Conservation (phyloP, 2,113 vertebrate genomes). For the Numida meleagris region DNA sequence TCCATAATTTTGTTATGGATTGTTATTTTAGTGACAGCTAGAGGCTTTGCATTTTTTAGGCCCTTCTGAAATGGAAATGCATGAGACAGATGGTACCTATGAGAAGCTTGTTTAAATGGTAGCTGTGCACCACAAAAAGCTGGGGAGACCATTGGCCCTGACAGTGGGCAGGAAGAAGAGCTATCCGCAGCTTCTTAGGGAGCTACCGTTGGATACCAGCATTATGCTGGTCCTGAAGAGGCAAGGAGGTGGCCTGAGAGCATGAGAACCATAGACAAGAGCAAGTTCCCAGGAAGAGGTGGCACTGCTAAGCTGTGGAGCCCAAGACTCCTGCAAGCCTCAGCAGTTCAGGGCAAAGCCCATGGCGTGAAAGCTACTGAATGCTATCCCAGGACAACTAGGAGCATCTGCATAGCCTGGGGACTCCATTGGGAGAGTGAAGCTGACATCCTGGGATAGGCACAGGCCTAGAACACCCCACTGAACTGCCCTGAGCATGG, state of each 20-base stretch:
- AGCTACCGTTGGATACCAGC: fast-evolving
- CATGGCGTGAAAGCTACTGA: not conserved
- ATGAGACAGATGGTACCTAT: not conserved
- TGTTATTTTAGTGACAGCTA: not conserved
- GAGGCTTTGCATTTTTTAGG: not conserved
- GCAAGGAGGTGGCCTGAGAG: not conserved
- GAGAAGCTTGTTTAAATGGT: not conserved
- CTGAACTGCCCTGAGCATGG: not conserved
- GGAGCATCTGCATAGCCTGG: not conserved
- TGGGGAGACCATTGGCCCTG: not conserved
- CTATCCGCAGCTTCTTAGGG: not conserved
- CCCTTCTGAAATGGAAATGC: not conserved
- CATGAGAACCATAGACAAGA: not conserved
- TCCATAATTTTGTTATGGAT: not conserved
- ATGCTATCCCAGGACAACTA: not conserved
- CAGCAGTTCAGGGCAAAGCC: not conserved
- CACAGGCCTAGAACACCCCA: not conserved
- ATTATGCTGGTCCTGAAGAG: not conserved
- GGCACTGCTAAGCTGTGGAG: not conserved
- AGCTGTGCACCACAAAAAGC: not conserved
- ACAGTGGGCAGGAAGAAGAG: not conserved
- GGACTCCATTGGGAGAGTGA: not conserved
- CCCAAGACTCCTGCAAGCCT: not conserved
- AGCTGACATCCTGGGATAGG: not conserved
- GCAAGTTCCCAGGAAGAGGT: not conserved